Base-by-base conservation (phyloP, 2,888 invertebrate species). In the Neria commutata region DNA sequence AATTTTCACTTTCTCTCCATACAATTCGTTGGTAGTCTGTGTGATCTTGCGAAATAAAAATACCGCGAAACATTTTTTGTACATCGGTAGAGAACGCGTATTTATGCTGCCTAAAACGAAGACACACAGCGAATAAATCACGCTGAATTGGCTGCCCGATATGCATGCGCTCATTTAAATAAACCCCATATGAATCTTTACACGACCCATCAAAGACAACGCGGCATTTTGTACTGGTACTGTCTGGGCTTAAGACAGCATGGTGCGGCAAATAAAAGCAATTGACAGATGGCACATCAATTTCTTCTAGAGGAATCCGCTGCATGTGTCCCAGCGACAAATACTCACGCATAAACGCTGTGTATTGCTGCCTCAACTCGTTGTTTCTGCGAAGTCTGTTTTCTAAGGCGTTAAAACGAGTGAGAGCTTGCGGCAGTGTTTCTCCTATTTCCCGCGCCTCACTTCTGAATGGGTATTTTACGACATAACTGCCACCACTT, bases 231-330 rank as follows among this genome's bases (percentile, higher is more conserved):
- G 50, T 50, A 2, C 26, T 50, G 16, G 23, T 49, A 21, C 29
- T 56, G n/a, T 42, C 50, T 16, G 19, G 8, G 5, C 45, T 51
- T 2, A 56, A 51, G 5, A 56, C 51, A 1, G 29, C 51, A 14
- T 51, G 51, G 16, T 56, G 56, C 1, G 56, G 50, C 5, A 56
- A 49, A 34, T 56, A 56, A 23, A 23, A 56, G 14, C 23, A 52
- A 2, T 29, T 29, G 17, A 45, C 8, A 4, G 33, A 1, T 16
- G 42, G 29, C 19, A 24, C 3, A 17, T 10, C n/a, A 33, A 52
- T 17, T 17, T 57, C 52, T 2, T 14, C 16, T 6, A 25, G 5
- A 45, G 46, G 52, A 45, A 57, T 19, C 21, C 37, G 24, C 17
- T 46, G 26, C 46, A n/a, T n/a, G n/a, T n/a, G n/a, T n/a, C n/a